These are phyloP conservation scores for Altica lythri DNA, from an alignment of 2,888 invertebrate genomes.

Conservation along the genomic window DNA sequence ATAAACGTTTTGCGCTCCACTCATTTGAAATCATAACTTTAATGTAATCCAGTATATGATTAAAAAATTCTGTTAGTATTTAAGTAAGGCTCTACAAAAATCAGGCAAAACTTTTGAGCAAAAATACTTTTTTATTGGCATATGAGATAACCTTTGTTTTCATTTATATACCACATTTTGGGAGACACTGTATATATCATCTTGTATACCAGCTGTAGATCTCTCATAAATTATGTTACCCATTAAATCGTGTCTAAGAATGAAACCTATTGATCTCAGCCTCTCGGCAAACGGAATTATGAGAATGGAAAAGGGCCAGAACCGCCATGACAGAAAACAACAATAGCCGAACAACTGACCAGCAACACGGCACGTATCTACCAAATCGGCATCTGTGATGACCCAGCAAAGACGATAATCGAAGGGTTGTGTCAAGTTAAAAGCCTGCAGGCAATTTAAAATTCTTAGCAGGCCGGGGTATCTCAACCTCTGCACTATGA, in stretches of 20 bases:
- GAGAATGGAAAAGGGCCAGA: slow-evolving; percentile 1
- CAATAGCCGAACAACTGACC: slow-evolving; percentile 23
- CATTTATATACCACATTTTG: too few species aligned
- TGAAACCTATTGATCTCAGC: too few species aligned
- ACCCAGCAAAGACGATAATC: slow-evolving; percentile 33
- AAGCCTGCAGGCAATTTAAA: slow-evolving; percentile 25
- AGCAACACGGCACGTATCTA: slow-evolving; percentile 20
- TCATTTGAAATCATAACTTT: too few species aligned
- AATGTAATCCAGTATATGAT: too few species aligned
- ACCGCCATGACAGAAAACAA: slow-evolving; percentile 21
- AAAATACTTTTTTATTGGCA: background rate
- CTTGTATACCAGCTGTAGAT: too few species aligned
- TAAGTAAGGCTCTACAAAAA: too few species aligned
- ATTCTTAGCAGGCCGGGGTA: slow-evolving; percentile 20
- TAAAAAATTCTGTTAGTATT: too few species aligned
- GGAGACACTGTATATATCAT: too few species aligned
- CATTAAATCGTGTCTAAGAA: too few species aligned
- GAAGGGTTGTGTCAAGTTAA: slow-evolving; percentile 27
- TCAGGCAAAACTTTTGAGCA: background rate
- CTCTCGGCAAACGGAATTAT: slow-evolving; percentile 10
- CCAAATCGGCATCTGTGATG: slow-evolving; percentile 27
- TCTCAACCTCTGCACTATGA: slow-evolving; percentile 12
- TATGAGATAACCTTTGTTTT: too few species aligned
- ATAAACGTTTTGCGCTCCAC: too few species aligned
- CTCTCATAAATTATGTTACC: too few species aligned